A percentile compares a stretch with the other conserved stretches of the same genome.
These are phyloP conservation scores for Bungarus multicinctus DNA, from an alignment of 2,113 vertebrate species.

Conservation along the genomic window DNA sequence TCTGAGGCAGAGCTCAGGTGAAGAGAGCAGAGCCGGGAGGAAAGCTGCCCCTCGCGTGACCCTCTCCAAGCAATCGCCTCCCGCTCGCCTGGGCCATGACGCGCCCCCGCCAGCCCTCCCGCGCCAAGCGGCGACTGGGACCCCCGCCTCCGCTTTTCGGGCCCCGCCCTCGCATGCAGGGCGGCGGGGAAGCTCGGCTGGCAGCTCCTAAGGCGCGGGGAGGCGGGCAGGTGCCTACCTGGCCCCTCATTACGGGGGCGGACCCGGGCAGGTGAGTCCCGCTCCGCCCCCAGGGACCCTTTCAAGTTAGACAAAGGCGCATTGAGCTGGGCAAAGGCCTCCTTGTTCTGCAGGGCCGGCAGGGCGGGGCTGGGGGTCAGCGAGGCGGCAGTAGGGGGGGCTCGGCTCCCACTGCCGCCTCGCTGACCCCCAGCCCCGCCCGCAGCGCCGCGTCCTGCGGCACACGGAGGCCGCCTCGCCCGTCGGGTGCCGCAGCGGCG, in stretches of 20 bases:
- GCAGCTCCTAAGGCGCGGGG: too few species aligned
- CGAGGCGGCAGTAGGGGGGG: too few species aligned
- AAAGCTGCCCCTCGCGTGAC: background rate
- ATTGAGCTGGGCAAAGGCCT: slow-evolving; percentile 1
- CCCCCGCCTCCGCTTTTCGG: background rate
- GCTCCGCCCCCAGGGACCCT: background rate
- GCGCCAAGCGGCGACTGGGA: background rate
- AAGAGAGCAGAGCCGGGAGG: background rate
- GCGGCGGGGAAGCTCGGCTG: too few species aligned
- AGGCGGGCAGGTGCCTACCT: too few species aligned
- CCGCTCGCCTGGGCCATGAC: background rate
- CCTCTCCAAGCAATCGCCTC: background rate
- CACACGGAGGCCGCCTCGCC: too few species aligned
- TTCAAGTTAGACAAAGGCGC: slow-evolving; percentile 18
- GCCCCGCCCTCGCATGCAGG: background rate
- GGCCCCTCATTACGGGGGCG: background rate
- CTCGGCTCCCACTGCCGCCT: background rate
- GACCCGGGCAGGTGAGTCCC: background rate
- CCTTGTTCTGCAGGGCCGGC: slow-evolving; percentile 1
- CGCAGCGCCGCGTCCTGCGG: background rate
- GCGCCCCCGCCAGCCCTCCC: background rate
- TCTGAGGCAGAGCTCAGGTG: background rate
- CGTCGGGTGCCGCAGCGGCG: background rate
- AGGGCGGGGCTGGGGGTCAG: background rate
- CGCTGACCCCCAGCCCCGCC: background rate